These are phyloP conservation scores for Plagodis pulveraria DNA, from an alignment of 2,888 invertebrate species.

Conservation along the genomic window DNA sequence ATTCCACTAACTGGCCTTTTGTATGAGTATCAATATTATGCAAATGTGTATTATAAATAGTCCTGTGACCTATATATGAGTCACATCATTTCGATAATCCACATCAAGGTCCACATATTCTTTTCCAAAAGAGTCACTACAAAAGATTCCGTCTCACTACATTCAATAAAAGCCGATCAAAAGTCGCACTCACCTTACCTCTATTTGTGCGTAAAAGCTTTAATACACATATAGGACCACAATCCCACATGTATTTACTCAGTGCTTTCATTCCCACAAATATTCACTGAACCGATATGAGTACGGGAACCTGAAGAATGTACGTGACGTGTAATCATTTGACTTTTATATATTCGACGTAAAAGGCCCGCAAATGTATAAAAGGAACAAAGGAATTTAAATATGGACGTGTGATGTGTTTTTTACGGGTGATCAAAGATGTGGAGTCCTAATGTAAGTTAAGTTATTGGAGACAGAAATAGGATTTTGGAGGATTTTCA, in stretches of 20 bases:
- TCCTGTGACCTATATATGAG: too few relatives aligned
- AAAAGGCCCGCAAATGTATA: constrained; percentile 24
- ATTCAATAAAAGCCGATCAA: constrained; percentile 20
- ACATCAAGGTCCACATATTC: too few relatives aligned
- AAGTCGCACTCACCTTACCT: constrained; percentile 18
- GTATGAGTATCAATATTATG: too few relatives aligned
- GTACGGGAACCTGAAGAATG: constrained; percentile 39
- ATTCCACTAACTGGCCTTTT: too few relatives aligned
- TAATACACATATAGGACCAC: constrained; percentile 21
- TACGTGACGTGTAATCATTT: constrained; percentile 51
- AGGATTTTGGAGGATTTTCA: too few relatives aligned
- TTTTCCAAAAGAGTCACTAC: neutral
- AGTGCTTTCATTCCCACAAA: constrained; percentile 48
- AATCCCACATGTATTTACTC: constrained; percentile 20
- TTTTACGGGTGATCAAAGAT: constrained; percentile 21
- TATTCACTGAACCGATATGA: constrained; percentile 43
- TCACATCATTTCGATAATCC: too few relatives aligned
- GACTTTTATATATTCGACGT: constrained; percentile 38
- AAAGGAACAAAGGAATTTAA: constrained; percentile 27
- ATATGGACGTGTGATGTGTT: constrained; percentile 19
- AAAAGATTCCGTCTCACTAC: constrained; percentile 10
- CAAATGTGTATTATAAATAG: too few relatives aligned
- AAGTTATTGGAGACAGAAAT: neutral
- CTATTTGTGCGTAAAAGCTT: constrained; percentile 18
- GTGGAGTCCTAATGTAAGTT: constrained; percentile 3